phyloP scores from a whole-genome alignment of 2,113 vertebrate species.

The Otis tarda region DNA sequence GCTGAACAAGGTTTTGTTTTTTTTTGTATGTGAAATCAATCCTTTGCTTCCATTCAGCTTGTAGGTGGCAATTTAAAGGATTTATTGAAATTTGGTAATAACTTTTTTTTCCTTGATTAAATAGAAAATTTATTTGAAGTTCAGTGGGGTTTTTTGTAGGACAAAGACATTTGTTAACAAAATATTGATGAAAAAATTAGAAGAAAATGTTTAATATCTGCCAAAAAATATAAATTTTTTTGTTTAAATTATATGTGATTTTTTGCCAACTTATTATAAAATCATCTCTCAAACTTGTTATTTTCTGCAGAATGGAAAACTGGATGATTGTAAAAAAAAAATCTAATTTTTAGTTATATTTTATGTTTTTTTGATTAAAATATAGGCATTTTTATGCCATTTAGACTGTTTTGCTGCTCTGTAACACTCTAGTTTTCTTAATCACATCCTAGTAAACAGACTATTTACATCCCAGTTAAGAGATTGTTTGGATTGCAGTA shows the following conservation, averaged over 20 bases:
- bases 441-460: neutral
- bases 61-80: neutral
- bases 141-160: fast-evolving
- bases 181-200: neutral
- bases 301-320: neutral
- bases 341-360: neutral
- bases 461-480: neutral
- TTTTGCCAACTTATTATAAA: neutral
- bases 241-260: neutral
- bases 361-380: neutral
- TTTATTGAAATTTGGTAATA: neutral
- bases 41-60: neutral
- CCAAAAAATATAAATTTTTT: neutral
- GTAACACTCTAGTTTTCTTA: neutral
- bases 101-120: neutral
- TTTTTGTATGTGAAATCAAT: neutral
- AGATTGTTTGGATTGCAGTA: neutral
- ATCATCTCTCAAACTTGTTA: neutral
- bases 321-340: neutral
- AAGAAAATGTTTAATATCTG: neutral
- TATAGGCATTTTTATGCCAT: neutral
- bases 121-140: neutral
- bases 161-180: neutral
- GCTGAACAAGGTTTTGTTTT: neutral
- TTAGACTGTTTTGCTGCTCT: neutral